Evolutionary conservation across 2,797 vertebrate genomes (phyloP).

Genomic region (Chelon labrosus): DNA sequence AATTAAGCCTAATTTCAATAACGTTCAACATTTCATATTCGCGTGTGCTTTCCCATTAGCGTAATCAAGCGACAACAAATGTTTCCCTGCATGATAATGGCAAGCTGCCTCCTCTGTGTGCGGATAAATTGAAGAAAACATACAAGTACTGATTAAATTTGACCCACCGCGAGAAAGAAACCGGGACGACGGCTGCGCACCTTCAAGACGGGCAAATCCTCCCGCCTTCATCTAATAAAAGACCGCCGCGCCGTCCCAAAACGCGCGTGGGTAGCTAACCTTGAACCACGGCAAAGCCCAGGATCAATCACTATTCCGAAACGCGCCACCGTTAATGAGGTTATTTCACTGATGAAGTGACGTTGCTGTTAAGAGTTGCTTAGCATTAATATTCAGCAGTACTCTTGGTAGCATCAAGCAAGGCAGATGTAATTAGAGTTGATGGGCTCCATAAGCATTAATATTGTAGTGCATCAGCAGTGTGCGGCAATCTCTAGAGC

Average conservation of each 20-base stretch:
- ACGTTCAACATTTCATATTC: conserved; percentile 87
- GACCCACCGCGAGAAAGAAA: conserved; percentile 60
- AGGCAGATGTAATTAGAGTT: conserved; percentile 77
- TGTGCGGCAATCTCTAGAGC: conserved; percentile 45
- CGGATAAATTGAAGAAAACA: conserved; percentile 81
- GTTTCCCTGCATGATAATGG: conserved; percentile 87
- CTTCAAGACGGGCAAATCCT: conserved; percentile 54
- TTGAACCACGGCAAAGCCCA: conserved; percentile 69
- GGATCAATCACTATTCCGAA: conserved; percentile 78
- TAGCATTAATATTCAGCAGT: conserved; percentile 82
- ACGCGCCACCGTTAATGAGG: conserved; percentile 74
- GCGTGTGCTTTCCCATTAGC: conserved; percentile 84
- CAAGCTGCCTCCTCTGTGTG: conserved; percentile 74
- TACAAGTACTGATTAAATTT: conserved; percentile 82
- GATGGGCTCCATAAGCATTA: conserved; percentile 79
- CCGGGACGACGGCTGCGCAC: conserved; percentile 45
- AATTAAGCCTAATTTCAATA: conserved; percentile 90
- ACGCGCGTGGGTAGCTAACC: conserved; percentile 71
- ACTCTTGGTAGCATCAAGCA: conserved; percentile 63
- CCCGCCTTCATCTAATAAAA: conserved; percentile 74
- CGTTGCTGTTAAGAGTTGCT: conserved; percentile 70
- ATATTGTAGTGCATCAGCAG: conserved; percentile 78
- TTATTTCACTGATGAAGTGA: conserved; percentile 82
- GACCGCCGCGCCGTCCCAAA: conserved; percentile 43
- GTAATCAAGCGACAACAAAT: conserved; percentile 88